Conservation (phyloP, 2,113 vertebrate genomes). For the Dunckerocampus dactyliophorus region DNA sequence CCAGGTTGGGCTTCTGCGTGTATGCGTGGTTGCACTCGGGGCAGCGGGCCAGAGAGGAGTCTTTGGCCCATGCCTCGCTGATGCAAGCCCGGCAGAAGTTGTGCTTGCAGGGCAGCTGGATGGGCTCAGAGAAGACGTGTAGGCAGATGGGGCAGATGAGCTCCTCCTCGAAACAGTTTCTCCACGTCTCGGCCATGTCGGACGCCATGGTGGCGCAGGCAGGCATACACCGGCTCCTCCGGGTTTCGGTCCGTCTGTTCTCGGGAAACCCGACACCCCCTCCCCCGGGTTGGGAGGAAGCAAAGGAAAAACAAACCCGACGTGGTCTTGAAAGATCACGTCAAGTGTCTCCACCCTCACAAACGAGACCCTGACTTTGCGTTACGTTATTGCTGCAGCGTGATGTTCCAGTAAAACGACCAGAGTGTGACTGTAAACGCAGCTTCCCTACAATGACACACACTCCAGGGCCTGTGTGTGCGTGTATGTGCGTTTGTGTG, state of each 20-base stretch:
- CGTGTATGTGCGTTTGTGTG: constrained; percentile 14
- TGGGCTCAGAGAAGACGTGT: constrained; percentile 97
- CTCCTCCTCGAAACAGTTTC: constrained; percentile 99
- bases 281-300: background rate
- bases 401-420: constrained; percentile 55
- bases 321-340: constrained; percentile 36
- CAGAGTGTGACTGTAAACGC: constrained; percentile 60
- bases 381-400: constrained; percentile 57
- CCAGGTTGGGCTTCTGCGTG: constrained; percentile 93
- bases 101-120: constrained; percentile 98
- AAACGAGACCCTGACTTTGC: constrained; percentile 44
- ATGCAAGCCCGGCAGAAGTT: constrained; percentile 99
- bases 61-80: constrained; percentile 98
- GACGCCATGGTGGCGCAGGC: constrained; percentile 59
- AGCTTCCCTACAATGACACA: constrained; percentile 44
- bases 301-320: constrained; percentile 22
- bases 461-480: constrained; percentile 15
- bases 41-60: constrained; percentile 89
- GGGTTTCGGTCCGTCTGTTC: constrained; percentile 26
- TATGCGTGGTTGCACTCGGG: constrained; percentile 99
- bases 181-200: constrained; percentile 97
- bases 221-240: constrained; percentile 52
- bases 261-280: constrained; percentile 11
- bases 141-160: constrained; percentile 98
- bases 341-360: constrained; percentile 19